Conservation (phyloP, 2,113 vertebrate genomes). For the Lanius ludovicianus region DNA sequence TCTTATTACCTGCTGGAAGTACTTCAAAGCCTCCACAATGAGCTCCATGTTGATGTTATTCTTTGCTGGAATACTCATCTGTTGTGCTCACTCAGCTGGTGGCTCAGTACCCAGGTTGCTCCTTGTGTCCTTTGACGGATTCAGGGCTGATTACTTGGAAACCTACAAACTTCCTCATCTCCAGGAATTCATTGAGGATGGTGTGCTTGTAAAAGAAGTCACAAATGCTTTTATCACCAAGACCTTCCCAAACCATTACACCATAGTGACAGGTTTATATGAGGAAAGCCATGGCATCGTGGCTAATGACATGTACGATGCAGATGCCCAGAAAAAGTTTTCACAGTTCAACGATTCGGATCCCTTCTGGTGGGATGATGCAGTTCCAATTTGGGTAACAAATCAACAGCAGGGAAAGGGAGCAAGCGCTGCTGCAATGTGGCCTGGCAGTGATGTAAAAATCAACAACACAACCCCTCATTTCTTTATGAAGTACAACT, state of each 20-base stretch:
- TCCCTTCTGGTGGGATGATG: constrained; percentile 91
- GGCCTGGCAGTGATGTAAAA: constrained; percentile 87
- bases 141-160: constrained; percentile 91
- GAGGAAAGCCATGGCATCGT: constrained; percentile 94
- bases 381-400: constrained; percentile 90
- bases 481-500: constrained; percentile 80
- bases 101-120: constrained; percentile 72
- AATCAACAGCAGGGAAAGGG: constrained; percentile 78
- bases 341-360: constrained; percentile 69
- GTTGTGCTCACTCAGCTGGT: background rate
- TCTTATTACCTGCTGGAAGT: background rate
- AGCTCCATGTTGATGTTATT: background rate
- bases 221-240: constrained; percentile 92
- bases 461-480: constrained; percentile 76
- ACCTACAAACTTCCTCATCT: constrained; percentile 88
- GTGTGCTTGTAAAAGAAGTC: constrained; percentile 87
- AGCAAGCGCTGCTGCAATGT: constrained; percentile 89
- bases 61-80: constrained; percentile 39
- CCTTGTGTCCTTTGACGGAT: constrained; percentile 94
- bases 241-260: constrained; percentile 97
- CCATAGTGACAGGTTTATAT: constrained; percentile 92
- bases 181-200: constrained; percentile 80
- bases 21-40: constrained; percentile 35
- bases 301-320: constrained; percentile 89
- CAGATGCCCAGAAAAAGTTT: constrained; percentile 74